Conservation (phyloP, 1,140 invertebrate genomes). For the Geopemphigus sp. region DNA sequence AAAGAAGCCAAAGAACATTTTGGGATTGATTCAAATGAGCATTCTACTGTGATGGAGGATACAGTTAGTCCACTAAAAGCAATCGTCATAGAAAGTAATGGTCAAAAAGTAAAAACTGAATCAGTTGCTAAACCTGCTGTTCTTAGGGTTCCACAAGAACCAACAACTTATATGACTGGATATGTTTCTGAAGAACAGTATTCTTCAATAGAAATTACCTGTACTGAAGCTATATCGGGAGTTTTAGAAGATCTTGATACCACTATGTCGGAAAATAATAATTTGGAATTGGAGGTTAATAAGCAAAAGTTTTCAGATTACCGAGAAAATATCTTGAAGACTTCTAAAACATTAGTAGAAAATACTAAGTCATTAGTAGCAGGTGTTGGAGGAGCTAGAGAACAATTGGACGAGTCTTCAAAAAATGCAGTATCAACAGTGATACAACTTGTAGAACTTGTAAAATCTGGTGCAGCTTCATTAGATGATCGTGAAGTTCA, state of each 20-base stretch:
- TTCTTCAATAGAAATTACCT: conserved; percentile 37
- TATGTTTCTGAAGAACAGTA: conserved; percentile 44
- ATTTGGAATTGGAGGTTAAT: conserved; percentile 91
- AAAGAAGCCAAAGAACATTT: conserved; percentile 93
- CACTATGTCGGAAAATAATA: conserved; percentile 99
- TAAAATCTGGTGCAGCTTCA: conserved; percentile 93
- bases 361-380: conserved; percentile 97
- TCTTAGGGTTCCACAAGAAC: conserved; percentile 63
- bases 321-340: conserved; percentile 94
- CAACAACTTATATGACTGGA: conserved; percentile 21
- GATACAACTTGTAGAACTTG: conserved; percentile 92
- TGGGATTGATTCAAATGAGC: conserved; percentile 96
- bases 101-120: conserved; percentile 77
- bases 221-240: conserved; percentile 81
- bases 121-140: conserved; percentile 91
- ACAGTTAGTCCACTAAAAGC: conserved; percentile 87
- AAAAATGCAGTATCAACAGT: conserved; percentile 97
- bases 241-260: conserved; percentile 98
- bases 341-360: conserved; percentile 97
- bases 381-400: conserved; percentile 89
- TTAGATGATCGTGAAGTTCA: conserved; percentile 94
- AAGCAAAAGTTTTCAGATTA: conserved; percentile 87
- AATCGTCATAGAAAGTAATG: conserved; percentile 82
- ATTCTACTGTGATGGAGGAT: conserved; percentile 97
- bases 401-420: conserved; percentile 92